These are phyloP conservation scores for Poecilia velifera DNA, from an alignment of 2,797 vertebrate genomes.

Conservation along the genomic window DNA sequence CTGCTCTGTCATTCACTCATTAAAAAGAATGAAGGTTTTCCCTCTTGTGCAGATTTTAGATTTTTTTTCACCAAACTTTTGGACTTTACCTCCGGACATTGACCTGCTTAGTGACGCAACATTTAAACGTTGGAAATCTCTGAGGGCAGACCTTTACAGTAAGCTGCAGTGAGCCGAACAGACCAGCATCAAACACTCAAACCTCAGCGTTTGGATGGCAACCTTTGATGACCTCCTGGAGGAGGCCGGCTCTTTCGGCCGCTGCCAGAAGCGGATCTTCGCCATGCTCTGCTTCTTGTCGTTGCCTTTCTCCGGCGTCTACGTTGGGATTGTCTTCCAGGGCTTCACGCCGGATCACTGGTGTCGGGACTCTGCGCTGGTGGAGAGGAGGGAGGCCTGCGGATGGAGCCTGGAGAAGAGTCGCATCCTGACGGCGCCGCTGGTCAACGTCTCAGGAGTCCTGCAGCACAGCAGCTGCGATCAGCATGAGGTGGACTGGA, in stretches of 20 bases:
- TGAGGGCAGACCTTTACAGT: background rate
- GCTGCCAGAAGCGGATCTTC: slow-evolving; percentile 88
- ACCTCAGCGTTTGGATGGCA: background rate
- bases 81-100: slow-evolving; percentile 34
- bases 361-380: slow-evolving; percentile 84
- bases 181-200: background rate
- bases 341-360: slow-evolving; percentile 88
- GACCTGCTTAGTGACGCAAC: background rate
- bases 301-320: slow-evolving; percentile 88
- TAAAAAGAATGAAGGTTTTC: slow-evolving; percentile 37
- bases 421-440: slow-evolving; percentile 75
- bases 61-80: slow-evolving; percentile 4
- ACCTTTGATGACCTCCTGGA: slow-evolving; percentile 51
- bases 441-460: slow-evolving; percentile 54
- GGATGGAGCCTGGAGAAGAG: slow-evolving; percentile 83
- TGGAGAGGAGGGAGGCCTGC: slow-evolving; percentile 78
- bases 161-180: background rate
- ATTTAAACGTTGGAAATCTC: background rate
- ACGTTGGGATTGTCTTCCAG: slow-evolving; percentile 92
- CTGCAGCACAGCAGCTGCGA: slow-evolving; percentile 76
- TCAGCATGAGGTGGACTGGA: slow-evolving; percentile 83
- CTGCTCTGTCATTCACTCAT: slow-evolving; percentile 11
- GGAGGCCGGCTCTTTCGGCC: slow-evolving; percentile 35
- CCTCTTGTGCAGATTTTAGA: background rate
- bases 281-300: slow-evolving; percentile 87